phyloP scores from a whole-genome alignment of 1,140 invertebrate genomes.

The Oncopodura yosiiana region DNA sequence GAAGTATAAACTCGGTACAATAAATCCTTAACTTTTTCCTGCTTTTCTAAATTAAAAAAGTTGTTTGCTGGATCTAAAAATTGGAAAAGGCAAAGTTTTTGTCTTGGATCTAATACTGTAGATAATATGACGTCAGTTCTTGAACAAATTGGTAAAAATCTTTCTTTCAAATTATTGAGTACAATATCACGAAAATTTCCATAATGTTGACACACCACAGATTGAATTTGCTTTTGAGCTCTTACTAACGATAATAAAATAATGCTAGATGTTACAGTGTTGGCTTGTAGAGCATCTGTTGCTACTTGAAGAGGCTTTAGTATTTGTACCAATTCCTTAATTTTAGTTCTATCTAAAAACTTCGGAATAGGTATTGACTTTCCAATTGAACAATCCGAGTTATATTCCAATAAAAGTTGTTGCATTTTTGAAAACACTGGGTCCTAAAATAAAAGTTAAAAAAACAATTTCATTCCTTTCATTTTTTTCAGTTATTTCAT shows the following conservation, averaged over 20 bases:
- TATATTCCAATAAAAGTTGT: background rate
- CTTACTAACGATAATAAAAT: background rate
- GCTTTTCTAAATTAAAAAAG: background rate
- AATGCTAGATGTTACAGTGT: slow-evolving; percentile 1
- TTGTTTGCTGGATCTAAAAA: background rate
- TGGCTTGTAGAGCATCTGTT: background rate
- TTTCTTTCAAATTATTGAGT: too few relatives aligned
- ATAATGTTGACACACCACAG: too few relatives aligned
- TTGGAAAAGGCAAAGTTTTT: background rate
- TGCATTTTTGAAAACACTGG: background rate
- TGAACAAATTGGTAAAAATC: too few relatives aligned
- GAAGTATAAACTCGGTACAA: background rate
- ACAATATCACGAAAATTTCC: too few relatives aligned
- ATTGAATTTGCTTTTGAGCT: too few relatives aligned
- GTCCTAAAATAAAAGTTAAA: slow-evolving; percentile 1
- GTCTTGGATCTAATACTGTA: background rate
- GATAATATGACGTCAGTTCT: too few relatives aligned
- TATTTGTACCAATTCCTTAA: background rate
- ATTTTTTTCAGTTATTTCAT: too few relatives aligned
- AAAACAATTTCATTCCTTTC: too few relatives aligned
- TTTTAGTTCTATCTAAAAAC: background rate
- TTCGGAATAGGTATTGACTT: background rate
- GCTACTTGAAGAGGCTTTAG: background rate
- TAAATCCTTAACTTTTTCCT: background rate
- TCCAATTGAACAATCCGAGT: background rate